Evolutionary conservation across 2,113 vertebrate genomes (phyloP).

Genomic region (Serilophus lunatus): DNA sequence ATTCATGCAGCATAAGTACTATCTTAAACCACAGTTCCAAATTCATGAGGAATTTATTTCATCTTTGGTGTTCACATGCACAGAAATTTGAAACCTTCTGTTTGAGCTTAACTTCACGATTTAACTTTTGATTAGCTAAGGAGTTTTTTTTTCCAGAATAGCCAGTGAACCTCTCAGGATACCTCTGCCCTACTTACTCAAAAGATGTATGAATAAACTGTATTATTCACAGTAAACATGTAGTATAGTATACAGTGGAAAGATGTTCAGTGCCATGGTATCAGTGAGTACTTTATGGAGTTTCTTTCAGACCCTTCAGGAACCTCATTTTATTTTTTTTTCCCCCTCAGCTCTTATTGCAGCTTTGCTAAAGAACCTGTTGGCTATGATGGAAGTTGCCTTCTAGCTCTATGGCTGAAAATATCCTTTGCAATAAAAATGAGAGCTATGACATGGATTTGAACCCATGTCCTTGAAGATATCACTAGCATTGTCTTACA

Average conservation of each 20-base stretch:
- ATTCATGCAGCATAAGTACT: background rate
- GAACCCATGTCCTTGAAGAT: background rate
- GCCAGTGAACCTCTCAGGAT: background rate
- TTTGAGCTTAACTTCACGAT: background rate
- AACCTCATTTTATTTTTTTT: background rate
- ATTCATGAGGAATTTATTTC: background rate
- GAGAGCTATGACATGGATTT: background rate
- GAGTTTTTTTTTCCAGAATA: background rate
- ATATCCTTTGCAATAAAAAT: background rate
- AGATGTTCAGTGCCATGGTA: background rate
- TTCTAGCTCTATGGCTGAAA: background rate
- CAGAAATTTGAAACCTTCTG: background rate
- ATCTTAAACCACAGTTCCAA: background rate
- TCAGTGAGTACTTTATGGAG: background rate
- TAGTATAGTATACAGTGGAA: background rate
- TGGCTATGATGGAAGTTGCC: background rate
- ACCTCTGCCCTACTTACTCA: background rate
- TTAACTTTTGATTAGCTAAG: background rate
- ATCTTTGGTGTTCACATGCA: background rate
- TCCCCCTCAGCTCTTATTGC: background rate
- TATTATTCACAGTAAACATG: background rate
- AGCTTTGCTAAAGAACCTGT: background rate
- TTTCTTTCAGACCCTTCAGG: background rate
- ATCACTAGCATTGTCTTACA: background rate
- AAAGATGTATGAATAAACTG: fast-evolving